Evolutionary conservation across 1,140 invertebrate species (phyloP), one percentile per base, ranked within the genome.

Genomic region (Leptonema lineaticorne): DNA sequence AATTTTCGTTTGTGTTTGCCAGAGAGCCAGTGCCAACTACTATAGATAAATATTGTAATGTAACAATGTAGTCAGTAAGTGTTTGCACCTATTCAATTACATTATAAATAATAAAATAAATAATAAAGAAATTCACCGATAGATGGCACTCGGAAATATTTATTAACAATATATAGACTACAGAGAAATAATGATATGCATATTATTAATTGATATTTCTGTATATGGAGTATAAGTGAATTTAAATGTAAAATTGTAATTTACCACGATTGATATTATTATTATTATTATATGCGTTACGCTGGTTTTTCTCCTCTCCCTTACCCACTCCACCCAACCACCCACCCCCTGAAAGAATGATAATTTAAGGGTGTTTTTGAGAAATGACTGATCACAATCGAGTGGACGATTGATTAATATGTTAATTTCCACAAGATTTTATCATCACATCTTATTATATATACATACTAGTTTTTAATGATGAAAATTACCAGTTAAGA

Each of bases 321-420:
- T 33, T 45, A 6, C 16, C 3, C 16, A 9, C 37, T n/a, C n/a
- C n/a, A n/a, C n/a, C n/a, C n/a, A n/a, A n/a, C n/a, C n/a, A n/a
- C 37, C 26, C 37, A 53, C 58, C 30, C 50, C 67, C 58, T 58
- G 68, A 37, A 37, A 53, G 68, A 70, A 70, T 69, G 68, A 45
- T 65, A 64, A 29, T 53, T 64, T 18, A 67, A 73, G 71, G 62
- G 65, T 68, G 68, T 53, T 71, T 70, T 68, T 66, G 67, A 67
- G 78, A 82, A 82, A 81, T 81, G 81, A 83, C 81, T 83, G 81
- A 83, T 82, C 81, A 71, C 81, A 78, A 82, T 82, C 68, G 67
- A 70, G 66, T 81, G 81, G 78, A 77, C 76, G 79, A 81, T 81
- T 78, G 77, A 78, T 58, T 28, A 29, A 16, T 75, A 76, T 79